Base-by-base conservation (phyloP, 2,113 vertebrate genomes). In the Anoplopoma fimbria region DNA sequence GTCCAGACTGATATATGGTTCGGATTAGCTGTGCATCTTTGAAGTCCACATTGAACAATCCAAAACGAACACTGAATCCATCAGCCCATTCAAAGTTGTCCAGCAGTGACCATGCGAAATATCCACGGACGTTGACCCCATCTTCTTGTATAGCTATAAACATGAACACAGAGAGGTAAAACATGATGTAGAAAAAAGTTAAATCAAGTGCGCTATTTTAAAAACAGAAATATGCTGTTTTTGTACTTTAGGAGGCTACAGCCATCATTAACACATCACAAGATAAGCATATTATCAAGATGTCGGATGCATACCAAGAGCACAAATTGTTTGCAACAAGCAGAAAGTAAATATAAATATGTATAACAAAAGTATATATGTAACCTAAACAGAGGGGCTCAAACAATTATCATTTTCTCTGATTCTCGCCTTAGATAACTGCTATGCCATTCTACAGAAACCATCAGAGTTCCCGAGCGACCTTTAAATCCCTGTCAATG, bases 81-180 rank as follows among this genome's bases (percentile, higher is more conserved):
- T 87, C 76, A 0, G 29, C 85, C 95, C 96, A 96, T 69, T 97
- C 96, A 79, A 96, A 97, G 84, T 96, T 97, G 88, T 96, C 95
- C 94, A 97, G 81, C 74, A 97, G 90, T 0, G 93, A 96, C 95
- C 95, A 96, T 0, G 84, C 85, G 73, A 96, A 97, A 83, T 94
- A 96, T 19, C 95, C 73, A 6, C 9, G 81, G 57, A 96, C 63
- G 2, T 94, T 79, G 77, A 95, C 93, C 57, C 82, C 78, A 33
- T 97, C 92, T 53, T 95, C 75, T 49, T 75, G 89, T 67, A 96
- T 90, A 6, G 91, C 93, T 96, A 79, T 14, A 93, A 4, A 77
- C 57, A 61, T 15, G 12, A 38, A 63, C 33, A 74, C 14, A 58
- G 27, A 23, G 17, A 67, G 2, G 60, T 13, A 34, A 72, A 78